phyloP scores from a whole-genome alignment of 2,888 invertebrate genomes.

The Conops quadrifasciatus region DNA sequence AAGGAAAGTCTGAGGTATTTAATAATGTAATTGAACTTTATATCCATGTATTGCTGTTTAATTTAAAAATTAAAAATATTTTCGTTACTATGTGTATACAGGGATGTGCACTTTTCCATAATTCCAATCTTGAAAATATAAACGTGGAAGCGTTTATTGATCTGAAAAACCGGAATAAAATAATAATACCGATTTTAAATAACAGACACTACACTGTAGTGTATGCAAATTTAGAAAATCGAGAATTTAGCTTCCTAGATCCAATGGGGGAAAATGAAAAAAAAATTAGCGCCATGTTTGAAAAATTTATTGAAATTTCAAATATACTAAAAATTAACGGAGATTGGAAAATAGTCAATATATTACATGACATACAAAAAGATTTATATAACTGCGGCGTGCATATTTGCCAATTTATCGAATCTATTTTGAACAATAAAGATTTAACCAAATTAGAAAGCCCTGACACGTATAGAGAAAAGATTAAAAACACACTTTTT shows the following conservation, averaged over 20 bases:
- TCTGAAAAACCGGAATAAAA: too few species aligned
- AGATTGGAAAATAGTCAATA: constrained; percentile 1
- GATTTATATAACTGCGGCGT: constrained; percentile 8
- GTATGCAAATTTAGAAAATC: background rate
- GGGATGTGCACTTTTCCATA: background rate
- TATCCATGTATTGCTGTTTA: background rate
- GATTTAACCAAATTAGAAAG: background rate
- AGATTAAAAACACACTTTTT: background rate
- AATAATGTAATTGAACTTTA: constrained; percentile 9
- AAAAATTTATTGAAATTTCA: background rate
- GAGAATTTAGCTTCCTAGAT: background rate
- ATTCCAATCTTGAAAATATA: background rate
- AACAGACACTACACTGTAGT: constrained; percentile 2
- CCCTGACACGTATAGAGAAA: background rate
- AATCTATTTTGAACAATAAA: background rate
- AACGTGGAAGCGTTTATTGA: background rate
- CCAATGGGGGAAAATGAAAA: background rate
- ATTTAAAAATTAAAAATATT: background rate
- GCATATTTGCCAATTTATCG: constrained; percentile 8
- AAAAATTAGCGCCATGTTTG: background rate
- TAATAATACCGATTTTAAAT: constrained; percentile 4
- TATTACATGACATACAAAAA: background rate
- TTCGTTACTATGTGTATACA: constrained; percentile 6
- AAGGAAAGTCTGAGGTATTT: background rate
- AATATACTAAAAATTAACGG: background rate